Base-by-base conservation (phyloP, 2,797 vertebrate species). In the Smutsia gigantea region DNA sequence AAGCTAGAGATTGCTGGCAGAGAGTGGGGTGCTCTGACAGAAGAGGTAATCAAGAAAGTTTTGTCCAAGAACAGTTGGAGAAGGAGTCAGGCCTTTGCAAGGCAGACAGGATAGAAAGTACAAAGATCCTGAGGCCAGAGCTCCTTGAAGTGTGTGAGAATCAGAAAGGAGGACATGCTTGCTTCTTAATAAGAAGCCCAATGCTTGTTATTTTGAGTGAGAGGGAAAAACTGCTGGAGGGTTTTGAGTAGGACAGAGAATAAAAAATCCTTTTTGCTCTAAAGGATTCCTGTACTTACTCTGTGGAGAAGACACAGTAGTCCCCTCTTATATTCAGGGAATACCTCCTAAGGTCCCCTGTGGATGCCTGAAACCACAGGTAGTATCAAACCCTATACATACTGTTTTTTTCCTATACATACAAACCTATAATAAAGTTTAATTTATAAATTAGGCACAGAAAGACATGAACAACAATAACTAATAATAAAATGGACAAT, bases 211-310 rank as follows among this genome's bases (percentile, higher is more conserved):
- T 53, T 95, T 39, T 89, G 23, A 83, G 42, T 46, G 17, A 59
- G 39, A 68, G 11, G 25, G 14, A 27, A 92, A 93, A 87, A 75
- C 12, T 74, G 5, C 69, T 78, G 49, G 69, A 83, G 29, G 49
- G 46, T 82, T 78, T 94, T 37, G 39, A 83, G 25, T 10, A 61
- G 14, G 27, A 27, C 23, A 64, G 10, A 29, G 27, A 64, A 7
- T 42, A 51, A 90, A 83, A 59, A 31, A 8, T 14, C 83, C 10
- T 92, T 53, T 88, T 74, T 64, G 46, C 61, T 93, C 29, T 79
- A 49, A 93, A 96, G 69, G 31, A 91, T 85, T 84, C 31, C 49
- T 63, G 37, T 86, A 37, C n/a, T 49, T 66, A n/a, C n/a, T 77
- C 27, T 85, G 34, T 42, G n/a, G 25, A 84, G 55, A 84, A 87